Evolutionary conservation across 2,888 invertebrate species (phyloP), one percentile per base, ranked within the genome.

Genomic region (Helobdella robusta): DNA sequence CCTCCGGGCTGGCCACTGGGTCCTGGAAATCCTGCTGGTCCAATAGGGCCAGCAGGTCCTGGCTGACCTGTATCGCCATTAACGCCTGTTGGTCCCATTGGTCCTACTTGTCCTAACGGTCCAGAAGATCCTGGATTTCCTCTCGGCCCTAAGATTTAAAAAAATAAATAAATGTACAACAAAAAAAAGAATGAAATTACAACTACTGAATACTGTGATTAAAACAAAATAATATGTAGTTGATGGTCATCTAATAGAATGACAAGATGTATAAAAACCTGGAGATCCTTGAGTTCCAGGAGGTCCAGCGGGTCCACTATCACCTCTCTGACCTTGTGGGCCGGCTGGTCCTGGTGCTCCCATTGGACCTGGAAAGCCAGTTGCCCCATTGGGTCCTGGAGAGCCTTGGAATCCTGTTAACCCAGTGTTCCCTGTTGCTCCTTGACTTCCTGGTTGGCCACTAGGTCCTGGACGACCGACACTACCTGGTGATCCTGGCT

Each of bases 211-310:
- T n/a, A n/a, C n/a, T n/a, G n/a, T n/a, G n/a, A n/a, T n/a, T n/a
- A n/a, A n/a, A n/a, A n/a, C n/a, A n/a, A n/a, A n/a, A n/a, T n/a
- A n/a, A n/a, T n/a, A n/a, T n/a, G n/a, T n/a, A n/a, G n/a, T n/a
- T n/a, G n/a, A n/a, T n/a, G n/a, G n/a, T 63, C 52, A 54, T 44
- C 71, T 70, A 36, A 60, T 2, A 15, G 54, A 66, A n/a, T 68
- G 68, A 25, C 62, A 2, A 48, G 46, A 25, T n/a, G 68, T 68
- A 25, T 54, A 35, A 28, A 36, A 56, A 30, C 70, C 70, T 30
- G 40, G 15, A n/a, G 64, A 46, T 50, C 69, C 69, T 25, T 46
- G 25, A 36, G 65, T 44, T 25, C 69, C 70, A n/a, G 67, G 58
- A 36, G 44, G 30, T 66, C 70, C 70, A 28, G 56, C 40, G 18